Evolutionary conservation across 2,797 vertebrate genomes (phyloP), one percentile per base, ranked within the genome.

Genomic region (Acrossocheilus fasciatus): DNA sequence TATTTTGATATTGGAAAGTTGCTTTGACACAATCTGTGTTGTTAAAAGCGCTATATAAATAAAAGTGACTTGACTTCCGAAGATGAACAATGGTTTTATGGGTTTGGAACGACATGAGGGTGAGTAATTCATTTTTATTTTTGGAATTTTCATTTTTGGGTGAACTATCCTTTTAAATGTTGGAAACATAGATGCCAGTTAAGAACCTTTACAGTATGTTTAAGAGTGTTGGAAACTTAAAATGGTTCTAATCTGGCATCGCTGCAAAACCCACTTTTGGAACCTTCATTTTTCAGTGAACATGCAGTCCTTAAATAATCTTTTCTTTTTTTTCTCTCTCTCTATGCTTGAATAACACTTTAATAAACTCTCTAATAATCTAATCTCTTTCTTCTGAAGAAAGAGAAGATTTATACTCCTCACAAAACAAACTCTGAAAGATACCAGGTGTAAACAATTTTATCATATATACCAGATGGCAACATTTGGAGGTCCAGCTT

Each of bases 401-500:
- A 54, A 76, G 17, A 54, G 26, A 74, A 74, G 7, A 12, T 26
- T 43, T 79, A 79, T 26, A 45, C 39, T 79, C 54, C 26, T 79
- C 54, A 62, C 64, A 43, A 43, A 36, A 36, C 45, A 50, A 74
- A 50, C 45, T 11, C 45, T 34, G 8, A 50, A 50, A 59, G 36
- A 78, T 17, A 59, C 12, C 36, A 59, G 52, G 34, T 41, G 15
- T 59, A 43, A 59, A 78, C 8, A 9, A 26, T 41, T 39, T 62
- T 26, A 43, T 43, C 54, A 79, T 30, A 77, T 57, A 43, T 11
- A 81, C 9, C 43, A 81, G 18, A 39, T 36, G 41, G 52, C 54
- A 73, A 80, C 30, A 72, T 80, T 52, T 73, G 36, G 18, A 85
- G 64, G 3, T 59, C 66, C 52, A 36, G 14, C 10, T 11, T 69